Evolutionary conservation across 2,888 invertebrate genomes (phyloP).

Genomic region (Ceratothoa steindachneri): DNA sequence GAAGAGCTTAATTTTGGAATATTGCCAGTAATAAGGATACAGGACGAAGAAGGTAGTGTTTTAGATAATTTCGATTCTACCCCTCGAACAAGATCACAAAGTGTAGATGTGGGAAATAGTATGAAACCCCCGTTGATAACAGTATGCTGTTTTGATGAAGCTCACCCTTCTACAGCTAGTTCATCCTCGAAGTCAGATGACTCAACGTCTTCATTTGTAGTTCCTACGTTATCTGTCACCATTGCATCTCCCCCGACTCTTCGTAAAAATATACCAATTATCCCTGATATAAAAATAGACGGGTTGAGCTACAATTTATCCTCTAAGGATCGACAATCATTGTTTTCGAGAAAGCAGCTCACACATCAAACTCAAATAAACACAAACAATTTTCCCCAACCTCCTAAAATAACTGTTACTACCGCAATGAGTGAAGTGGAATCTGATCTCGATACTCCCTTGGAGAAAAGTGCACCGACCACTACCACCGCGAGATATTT

Average conservation of each 20-base stretch:
- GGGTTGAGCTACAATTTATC: background rate
- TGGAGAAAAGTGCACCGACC: conserved; percentile 54
- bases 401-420: conserved; percentile 62
- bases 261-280: conserved; percentile 14
- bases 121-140: conserved; percentile 37
- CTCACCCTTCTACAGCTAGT: conserved; percentile 15
- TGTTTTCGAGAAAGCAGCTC: background rate
- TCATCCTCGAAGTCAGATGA: conserved; percentile 3
- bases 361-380: background rate
- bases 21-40: conserved; percentile 39
- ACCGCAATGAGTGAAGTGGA: conserved; percentile 71
- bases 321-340: background rate
- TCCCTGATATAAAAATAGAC: background rate
- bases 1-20: background rate
- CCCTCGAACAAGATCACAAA: conserved; percentile 44
- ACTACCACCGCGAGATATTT: conserved; percentile 64
- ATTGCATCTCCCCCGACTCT: conserved; percentile 49
- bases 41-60: conserved; percentile 30
- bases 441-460: conserved; percentile 64
- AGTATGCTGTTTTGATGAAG: conserved; percentile 30
- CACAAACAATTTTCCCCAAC: background rate
- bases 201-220: conserved; percentile 20
- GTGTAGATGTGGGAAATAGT: conserved; percentile 40
- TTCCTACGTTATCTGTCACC: conserved; percentile 49
- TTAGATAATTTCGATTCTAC: conserved; percentile 40